Evolutionary conservation across 2,888 invertebrate species (phyloP).

Genomic region (Drosophila histrio): DNA sequence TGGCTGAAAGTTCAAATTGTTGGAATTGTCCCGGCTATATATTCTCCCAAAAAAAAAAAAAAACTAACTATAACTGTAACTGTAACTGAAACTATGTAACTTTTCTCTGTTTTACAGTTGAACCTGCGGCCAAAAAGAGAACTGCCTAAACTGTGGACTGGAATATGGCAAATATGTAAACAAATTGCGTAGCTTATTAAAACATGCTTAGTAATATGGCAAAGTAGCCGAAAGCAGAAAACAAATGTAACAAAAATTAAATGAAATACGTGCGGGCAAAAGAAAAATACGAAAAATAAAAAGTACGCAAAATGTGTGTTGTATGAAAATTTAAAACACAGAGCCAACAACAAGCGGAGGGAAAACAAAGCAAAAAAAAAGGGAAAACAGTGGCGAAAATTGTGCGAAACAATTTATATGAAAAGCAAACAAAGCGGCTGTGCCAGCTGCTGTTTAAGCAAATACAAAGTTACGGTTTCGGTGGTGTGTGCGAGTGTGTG

Average conservation of each 20-base stretch:
- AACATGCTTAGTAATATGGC: constrained; percentile 42
- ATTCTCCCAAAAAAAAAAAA: constrained; percentile 4
- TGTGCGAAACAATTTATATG: constrained; percentile 67
- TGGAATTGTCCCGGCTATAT: constrained; percentile 32
- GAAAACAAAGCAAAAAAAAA: constrained; percentile 18
- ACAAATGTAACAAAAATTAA: constrained; percentile 53
- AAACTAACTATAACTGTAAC: background rate
- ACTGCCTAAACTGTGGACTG: constrained; percentile 22
- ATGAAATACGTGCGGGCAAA: constrained; percentile 58
- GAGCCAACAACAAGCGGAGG: constrained; percentile 17
- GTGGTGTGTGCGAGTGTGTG: background rate
- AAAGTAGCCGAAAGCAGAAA: constrained; percentile 9
- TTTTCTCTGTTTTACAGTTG: constrained; percentile 12
- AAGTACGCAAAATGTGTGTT: constrained; percentile 42
- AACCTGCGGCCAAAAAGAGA: constrained; percentile 6
- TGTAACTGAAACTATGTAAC: constrained; percentile 43
- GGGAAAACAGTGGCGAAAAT: constrained; percentile 46
- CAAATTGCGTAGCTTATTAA: constrained; percentile 50
- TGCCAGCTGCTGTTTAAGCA: constrained; percentile 72
- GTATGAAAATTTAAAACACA: constrained; percentile 50
- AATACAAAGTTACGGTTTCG: constrained; percentile 67
- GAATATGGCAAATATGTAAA: constrained; percentile 32
- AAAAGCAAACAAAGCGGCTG: constrained; percentile 56
- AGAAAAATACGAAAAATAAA: constrained; percentile 53
- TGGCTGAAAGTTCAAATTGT: constrained; percentile 49